phyloP scores from a whole-genome alignment of 1,140 invertebrate species.

The Leptinotarsa texana region DNA sequence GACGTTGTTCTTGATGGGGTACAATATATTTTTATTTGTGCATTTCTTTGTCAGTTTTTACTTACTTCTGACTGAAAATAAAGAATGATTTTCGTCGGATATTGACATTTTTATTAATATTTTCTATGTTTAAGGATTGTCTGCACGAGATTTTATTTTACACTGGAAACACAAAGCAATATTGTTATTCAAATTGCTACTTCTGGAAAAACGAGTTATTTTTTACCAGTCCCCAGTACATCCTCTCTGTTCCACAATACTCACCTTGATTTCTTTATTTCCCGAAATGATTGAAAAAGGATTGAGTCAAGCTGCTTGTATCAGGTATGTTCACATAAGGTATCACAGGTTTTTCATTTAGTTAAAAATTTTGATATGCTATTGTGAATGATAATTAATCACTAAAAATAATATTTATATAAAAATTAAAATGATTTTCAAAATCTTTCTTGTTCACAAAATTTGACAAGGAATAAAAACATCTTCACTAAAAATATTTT shows the following conservation, averaged over 20 bases:
- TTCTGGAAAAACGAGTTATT: conserved; percentile 88
- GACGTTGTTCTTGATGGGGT: too few species aligned
- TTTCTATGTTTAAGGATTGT: conserved; percentile 67
- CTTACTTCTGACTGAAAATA: neutral
- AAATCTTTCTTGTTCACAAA: too few species aligned
- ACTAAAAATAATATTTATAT: too few species aligned
- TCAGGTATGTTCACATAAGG: conserved; percentile 63
- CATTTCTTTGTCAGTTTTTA: neutral
- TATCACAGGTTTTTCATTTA: neutral
- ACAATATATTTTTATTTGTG: neutral
- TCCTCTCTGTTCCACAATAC: conserved; percentile 81
- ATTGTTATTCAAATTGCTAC: conserved; percentile 89
- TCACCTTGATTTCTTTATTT: conserved; percentile 88
- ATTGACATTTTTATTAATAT: neutral
- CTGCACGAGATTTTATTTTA: conserved; percentile 77
- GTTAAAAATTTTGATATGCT: neutral
- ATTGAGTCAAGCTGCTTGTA: conserved; percentile 79
- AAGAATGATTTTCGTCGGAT: neutral
- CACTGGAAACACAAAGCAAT: conserved; percentile 91
- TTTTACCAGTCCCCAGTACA: conserved; percentile 94
- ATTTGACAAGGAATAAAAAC: too few species aligned
- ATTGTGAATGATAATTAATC: too few species aligned
- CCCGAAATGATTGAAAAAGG: conserved; percentile 90
- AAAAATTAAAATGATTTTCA: too few species aligned
- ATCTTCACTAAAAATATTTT: too few species aligned